Evolutionary conservation across 2,888 invertebrate genomes (phyloP), one percentile per base, ranked within the genome.

Genomic region (Orthonevra nobilis): DNA sequence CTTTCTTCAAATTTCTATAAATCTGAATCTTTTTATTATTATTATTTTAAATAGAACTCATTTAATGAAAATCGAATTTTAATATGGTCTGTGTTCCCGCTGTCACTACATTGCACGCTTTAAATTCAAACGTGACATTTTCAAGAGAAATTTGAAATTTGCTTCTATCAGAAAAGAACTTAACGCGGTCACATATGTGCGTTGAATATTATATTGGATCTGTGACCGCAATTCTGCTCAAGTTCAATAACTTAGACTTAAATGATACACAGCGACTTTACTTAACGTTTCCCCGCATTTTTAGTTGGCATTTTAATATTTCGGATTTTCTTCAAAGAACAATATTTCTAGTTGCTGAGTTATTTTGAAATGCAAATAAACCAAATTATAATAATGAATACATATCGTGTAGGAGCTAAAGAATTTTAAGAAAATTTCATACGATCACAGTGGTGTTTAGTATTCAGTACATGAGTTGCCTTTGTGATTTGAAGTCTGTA

Each of bases 401-500:
- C 19, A 17, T 30, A 6, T 32, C 3, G 2, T 17, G 20, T 19
- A 19, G 28, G 9, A 40, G 17, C 40, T 48, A 14, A 10, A 58
- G 42, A 73, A 64, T 56, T 9, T 66, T 44, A n/a, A n/a, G n/a
- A n/a, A n/a, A 23, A 23, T 23, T 32, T 40, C 54, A 30, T 0
- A 4, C 30, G 44, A 40, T 52, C 7, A n/a, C 17, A 20, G n/a
- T 28, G 6, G 6, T 17, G 44, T 5, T 73, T 60, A 66, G 7
- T 60, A 74, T 68, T 74, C 74, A 14, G 9, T 7, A 1, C 58
- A 46, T 26, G 38, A 1, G 1, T 12, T 44, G 68, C 19, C 73
- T 68, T 74, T 74, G 73, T 74, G 30, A 73, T 44, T 58, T 58
- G 28, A 60, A 66, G 44, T 44, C 42, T 73, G 50, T 73, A 64